Conservation (phyloP, 2,888 invertebrate genomes). For the Didymodactylos carnosus region DNA sequence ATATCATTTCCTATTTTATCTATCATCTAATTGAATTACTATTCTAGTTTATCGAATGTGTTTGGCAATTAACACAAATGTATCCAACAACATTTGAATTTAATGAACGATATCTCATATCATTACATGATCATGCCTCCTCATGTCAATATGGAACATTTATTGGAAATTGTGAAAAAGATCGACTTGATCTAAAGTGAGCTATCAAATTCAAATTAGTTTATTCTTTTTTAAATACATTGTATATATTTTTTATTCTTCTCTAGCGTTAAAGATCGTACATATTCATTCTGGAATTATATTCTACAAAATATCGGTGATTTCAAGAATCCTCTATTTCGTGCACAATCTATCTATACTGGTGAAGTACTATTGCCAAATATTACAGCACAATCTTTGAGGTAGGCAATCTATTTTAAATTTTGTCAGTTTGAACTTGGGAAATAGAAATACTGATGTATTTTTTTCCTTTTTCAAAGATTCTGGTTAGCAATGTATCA, state of each 20-base stretch:
- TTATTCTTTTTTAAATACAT: no score
- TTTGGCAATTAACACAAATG: slow-evolving; percentile 8
- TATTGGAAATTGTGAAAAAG: slow-evolving; percentile 91
- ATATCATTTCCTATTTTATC: background rate
- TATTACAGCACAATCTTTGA: slow-evolving; percentile 26
- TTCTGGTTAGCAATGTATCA: slow-evolving; percentile 95
- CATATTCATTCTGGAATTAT: slow-evolving; percentile 84
- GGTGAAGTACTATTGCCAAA: slow-evolving; percentile 24
- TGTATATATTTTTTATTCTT: slow-evolving; percentile 16
- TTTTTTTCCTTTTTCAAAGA: no score
- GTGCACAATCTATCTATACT: slow-evolving; percentile 30
- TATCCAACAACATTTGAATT: slow-evolving; percentile 65
- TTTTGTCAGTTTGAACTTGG: no score
- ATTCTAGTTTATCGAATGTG: slow-evolving; percentile 4
- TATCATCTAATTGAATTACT: no score
- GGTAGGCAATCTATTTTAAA: no score
- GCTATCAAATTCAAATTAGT: no score
- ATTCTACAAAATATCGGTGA: slow-evolving; percentile 71
- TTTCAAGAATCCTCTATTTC: slow-evolving; percentile 78
- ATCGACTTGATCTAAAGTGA: slow-evolving; percentile 48
- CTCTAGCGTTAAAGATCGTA: slow-evolving; percentile 67
- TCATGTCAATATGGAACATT: slow-evolving; percentile 95
- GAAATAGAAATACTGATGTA: no score
- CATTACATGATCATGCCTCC: slow-evolving; percentile 83
- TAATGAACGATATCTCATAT: slow-evolving; percentile 76